Base-by-base conservation (phyloP, 2,888 invertebrate species). In the Cheilosia impressa region DNA sequence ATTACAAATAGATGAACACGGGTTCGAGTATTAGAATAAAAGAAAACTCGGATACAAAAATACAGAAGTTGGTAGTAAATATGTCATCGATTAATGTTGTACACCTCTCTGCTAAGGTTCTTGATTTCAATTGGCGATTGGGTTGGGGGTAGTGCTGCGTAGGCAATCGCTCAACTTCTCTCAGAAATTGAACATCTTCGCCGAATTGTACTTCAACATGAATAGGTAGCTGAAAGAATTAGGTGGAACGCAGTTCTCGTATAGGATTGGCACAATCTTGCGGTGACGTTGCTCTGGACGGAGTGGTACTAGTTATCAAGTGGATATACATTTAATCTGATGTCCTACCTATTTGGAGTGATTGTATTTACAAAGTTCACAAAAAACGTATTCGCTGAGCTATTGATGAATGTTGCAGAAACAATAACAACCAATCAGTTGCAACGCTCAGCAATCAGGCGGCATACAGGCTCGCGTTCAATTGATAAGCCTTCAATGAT, bases 321-420 rank as follows among this genome's bases (percentile, higher is more conserved):
- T 10, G 55, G 50, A 62, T 4, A 34, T 13, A 13, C 10, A 2
- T 31, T 2, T 10, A 13, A 13, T 38, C n/a, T 17, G 6, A 4
- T 15, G 19, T 75, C 93, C 93, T 91, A 97, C 97, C 96, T 88
- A 98, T 96, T 88, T 96, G 96, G 53, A 96, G 92, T 6, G 96
- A 95, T 90, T 96, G 96, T n/a, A n/a, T n/a, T n/a, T n/a, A 97
- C 97, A 90, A 95, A 96, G 87, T 95, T 95, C 15, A 96, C 93
- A 89, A 96, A 96, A 92, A 96, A 98, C 69, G 94, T 94, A 90
- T 97, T 96, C 19, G 95, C 96, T 0, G 94, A 92, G 90, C 96
- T 96, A 88, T 94, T 92, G 2, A 96, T 92, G 91, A 97, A 97
- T 81, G 94, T 95, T 0, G 96, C 95, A 0, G 98, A 97, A 87